Evolutionary conservation across 2,797 vertebrate genomes (phyloP).

Genomic region (Pseudomugil gertrudae): DNA sequence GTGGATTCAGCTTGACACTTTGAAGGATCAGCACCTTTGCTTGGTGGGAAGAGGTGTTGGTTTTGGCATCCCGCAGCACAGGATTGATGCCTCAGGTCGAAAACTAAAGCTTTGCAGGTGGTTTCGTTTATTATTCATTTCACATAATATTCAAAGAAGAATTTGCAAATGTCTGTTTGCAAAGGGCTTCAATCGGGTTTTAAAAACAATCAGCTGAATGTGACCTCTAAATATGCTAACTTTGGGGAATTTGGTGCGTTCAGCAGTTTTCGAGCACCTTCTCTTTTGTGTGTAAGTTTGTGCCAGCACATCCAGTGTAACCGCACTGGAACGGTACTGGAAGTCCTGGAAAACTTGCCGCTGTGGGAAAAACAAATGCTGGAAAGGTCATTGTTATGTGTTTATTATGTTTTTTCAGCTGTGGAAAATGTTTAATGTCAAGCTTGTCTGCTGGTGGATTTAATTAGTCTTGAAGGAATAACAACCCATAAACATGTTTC

Average conservation of each 20-base stretch:
- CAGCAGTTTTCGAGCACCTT: constrained; percentile 31
- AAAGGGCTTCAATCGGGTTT: constrained; percentile 11
- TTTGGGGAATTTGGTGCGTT: constrained; percentile 14
- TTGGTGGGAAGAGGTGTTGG: constrained; percentile 58
- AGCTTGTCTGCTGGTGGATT: constrained; percentile 48
- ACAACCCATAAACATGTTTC: constrained; percentile 42
- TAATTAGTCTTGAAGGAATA: constrained; percentile 71
- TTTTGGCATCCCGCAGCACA: constrained; percentile 54
- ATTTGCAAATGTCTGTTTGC: constrained; percentile 39
- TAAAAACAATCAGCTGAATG: constrained; percentile 15
- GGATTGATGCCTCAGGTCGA: constrained; percentile 56
- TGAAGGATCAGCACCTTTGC: constrained; percentile 81
- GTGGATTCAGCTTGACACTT: constrained; percentile 78
- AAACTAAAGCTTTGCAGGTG: constrained; percentile 42
- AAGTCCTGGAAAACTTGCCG: constrained; percentile 30
- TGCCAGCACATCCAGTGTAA: constrained; percentile 1
- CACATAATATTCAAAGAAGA: constrained; percentile 40
- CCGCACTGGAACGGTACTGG: constrained; percentile 6
- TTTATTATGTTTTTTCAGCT: constrained; percentile 27
- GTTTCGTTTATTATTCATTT: constrained; percentile 49
- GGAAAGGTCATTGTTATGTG: constrained; percentile 56
- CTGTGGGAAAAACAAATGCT: constrained; percentile 33
- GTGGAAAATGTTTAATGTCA: constrained; percentile 61
- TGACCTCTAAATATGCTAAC: constrained; percentile 31
- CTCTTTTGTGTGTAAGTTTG: constrained; percentile 21